A percentile compares a stretch with the other conserved stretches of the same genome.
Conservation (phyloP, 2,113 vertebrate genomes). For the Mohoua ochrocephala region DNA sequence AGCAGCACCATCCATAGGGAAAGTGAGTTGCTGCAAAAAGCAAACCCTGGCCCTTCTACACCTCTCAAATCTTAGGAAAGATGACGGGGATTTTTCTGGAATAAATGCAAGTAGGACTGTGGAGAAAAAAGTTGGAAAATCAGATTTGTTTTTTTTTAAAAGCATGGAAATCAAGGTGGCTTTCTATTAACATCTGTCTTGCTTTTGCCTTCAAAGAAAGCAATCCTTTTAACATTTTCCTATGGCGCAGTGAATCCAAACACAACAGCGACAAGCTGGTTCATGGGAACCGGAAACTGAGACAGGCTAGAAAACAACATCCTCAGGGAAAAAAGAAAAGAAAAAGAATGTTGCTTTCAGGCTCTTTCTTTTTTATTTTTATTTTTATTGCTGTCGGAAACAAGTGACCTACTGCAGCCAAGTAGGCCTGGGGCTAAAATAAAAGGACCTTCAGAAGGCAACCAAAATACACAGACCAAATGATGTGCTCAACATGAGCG, state of each 20-base stretch:
- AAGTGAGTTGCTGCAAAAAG: not conserved
- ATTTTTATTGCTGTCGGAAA: constrained; percentile 52
- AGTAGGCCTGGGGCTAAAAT: constrained; percentile 44
- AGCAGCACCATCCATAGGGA: not conserved
- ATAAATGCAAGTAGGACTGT: not conserved
- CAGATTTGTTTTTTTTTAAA: not conserved
- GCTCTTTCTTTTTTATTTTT: not conserved
- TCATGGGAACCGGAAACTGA: constrained; percentile 60
- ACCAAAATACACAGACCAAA: constrained; percentile 44
- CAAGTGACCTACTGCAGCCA: constrained; percentile 51
- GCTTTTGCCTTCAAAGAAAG: not conserved
- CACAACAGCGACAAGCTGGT: not conserved
- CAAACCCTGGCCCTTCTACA: not conserved
- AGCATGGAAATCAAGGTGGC: not conserved
- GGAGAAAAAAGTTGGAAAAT: not conserved
- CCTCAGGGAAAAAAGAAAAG: not conserved
- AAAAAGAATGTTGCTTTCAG: not conserved
- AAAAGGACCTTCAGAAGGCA: constrained; percentile 39
- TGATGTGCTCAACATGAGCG: not conserved
- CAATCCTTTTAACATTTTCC: not conserved
- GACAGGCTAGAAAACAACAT: constrained; percentile 39
- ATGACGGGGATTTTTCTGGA: not conserved
- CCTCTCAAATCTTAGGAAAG: not conserved
- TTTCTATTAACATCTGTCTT: not conserved
- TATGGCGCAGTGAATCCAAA: not conserved